Percentiles rank a stretch among this genome's conserved stretches.
Evolutionary conservation across 2,888 invertebrate genomes (phyloP).

Genomic region (Lomographa bimaculata): DNA sequence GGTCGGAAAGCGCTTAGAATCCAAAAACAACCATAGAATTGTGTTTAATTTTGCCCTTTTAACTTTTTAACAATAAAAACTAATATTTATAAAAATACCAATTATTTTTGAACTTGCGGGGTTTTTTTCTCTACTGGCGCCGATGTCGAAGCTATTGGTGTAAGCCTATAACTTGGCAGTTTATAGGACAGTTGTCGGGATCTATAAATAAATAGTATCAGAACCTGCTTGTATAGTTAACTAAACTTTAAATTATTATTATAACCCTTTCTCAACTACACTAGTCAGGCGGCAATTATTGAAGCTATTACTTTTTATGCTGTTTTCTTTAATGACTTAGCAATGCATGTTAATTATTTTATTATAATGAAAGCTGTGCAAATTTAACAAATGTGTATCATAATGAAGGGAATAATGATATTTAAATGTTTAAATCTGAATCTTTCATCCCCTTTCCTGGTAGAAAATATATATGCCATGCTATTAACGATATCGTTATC

Average conservation of each 20-base stretch:
- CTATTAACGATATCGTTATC: constrained; percentile 16
- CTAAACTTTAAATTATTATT: constrained; percentile 10
- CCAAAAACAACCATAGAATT: too few relatives aligned
- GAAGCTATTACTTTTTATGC: constrained; percentile 6
- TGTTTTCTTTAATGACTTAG: constrained; percentile 10
- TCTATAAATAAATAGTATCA: constrained; percentile 8
- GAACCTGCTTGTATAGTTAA: not conserved
- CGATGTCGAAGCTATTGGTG: too few relatives aligned
- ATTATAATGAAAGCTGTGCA: too few relatives aligned
- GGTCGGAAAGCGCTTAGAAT: too few relatives aligned
- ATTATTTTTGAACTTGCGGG: too few relatives aligned
- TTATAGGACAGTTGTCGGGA: constrained; percentile 12
- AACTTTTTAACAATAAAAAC: too few relatives aligned
- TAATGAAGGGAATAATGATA: too few relatives aligned
- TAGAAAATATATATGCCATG: constrained; percentile 19
- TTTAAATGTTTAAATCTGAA: constrained; percentile 2
- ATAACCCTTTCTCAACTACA: constrained; percentile 5
- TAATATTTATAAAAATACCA: too few relatives aligned
- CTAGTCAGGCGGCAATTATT: constrained; percentile 7
- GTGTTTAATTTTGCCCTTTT: too few relatives aligned
- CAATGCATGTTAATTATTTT: constrained; percentile 12
- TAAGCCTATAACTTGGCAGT: too few relatives aligned
- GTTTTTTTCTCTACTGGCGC: too few relatives aligned
- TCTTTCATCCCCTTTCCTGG: not conserved
- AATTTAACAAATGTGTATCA: too few relatives aligned